These are phyloP conservation scores for Drosophila leonis DNA, from an alignment of 2,888 invertebrate species.

Conservation along the genomic window DNA sequence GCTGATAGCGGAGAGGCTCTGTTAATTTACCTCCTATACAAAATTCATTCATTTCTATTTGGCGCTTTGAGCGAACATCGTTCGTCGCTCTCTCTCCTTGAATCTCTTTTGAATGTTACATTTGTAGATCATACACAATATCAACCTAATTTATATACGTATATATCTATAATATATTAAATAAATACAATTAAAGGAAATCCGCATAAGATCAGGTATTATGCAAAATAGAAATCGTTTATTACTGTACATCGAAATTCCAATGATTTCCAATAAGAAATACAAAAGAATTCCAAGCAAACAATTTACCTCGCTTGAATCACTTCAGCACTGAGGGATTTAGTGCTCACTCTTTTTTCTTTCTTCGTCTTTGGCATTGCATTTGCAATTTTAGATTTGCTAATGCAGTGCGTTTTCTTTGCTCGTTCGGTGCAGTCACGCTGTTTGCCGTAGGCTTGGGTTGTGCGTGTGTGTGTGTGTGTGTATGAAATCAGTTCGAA, in stretches of 20 bases:
- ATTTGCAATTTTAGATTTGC: conserved; percentile 41
- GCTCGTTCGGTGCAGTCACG: conserved; percentile 41
- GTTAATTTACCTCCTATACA: background rate
- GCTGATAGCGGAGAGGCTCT: background rate
- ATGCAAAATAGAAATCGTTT: background rate
- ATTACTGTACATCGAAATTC: background rate
- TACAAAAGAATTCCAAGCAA: background rate
- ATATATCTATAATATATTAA: background rate
- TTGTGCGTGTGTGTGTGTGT: conserved; percentile 9
- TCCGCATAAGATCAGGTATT: too few relatives aligned
- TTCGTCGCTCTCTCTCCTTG: too few relatives aligned
- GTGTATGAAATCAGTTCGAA: conserved; percentile 13
- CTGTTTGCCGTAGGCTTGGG: conserved; percentile 9
- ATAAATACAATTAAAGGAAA: too few relatives aligned
- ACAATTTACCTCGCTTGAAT: background rate
- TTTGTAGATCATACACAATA: background rate
- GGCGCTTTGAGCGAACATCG: background rate
- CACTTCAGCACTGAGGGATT: background rate
- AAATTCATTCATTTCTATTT: background rate
- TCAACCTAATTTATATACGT: background rate
- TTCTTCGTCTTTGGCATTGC: conserved; percentile 21
- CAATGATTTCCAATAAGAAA: conserved; percentile 11
- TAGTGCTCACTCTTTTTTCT: conserved; percentile 13
- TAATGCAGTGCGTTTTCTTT: conserved; percentile 58
- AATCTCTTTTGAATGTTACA: background rate